A percentile compares a stretch with the other conserved stretches of the same genome.
Conservation (phyloP, 1,140 invertebrate genomes). For the Cecropterus lyciades region DNA sequence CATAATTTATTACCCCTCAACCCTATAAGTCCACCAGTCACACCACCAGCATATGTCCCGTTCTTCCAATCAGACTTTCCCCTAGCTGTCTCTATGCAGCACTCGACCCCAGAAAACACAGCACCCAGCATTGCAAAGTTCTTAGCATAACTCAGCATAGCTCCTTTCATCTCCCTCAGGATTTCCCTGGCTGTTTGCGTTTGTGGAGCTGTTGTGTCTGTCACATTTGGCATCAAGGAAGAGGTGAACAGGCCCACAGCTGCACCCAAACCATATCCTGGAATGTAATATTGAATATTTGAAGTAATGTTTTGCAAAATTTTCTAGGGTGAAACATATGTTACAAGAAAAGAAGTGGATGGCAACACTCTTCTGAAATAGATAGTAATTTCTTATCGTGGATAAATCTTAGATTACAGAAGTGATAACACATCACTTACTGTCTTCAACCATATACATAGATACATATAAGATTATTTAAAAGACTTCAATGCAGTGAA, state of each 20-base stretch:
- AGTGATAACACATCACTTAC: no score
- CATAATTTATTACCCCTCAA: constrained; percentile 90
- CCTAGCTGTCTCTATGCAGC: constrained; percentile 95
- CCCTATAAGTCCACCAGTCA: constrained; percentile 98
- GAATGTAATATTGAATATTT: constrained; percentile 31
- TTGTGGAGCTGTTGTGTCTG: constrained; percentile 89
- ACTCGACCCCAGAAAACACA: constrained; percentile 97
- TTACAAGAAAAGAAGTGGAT: no score
- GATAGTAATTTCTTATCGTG: no score
- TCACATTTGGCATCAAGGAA: constrained; percentile 95
- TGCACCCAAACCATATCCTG: constrained; percentile 96
- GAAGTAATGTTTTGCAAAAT: no score
- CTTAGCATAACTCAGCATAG: constrained; percentile 96
- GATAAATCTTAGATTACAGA: no score
- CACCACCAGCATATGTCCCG: constrained; percentile 96
- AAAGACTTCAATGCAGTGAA: no score
- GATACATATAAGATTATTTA: no score
- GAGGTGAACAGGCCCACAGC: constrained; percentile 98
- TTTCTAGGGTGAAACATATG: no score
- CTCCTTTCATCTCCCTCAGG: constrained; percentile 95
- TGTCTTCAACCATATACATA: no score
- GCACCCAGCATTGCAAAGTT: constrained; percentile 98
- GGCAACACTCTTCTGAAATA: no score
- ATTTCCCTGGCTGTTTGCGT: constrained; percentile 93
- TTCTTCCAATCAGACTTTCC: constrained; percentile 98